Percentiles rank a stretch among this genome's conserved stretches.
phyloP scores from a whole-genome alignment of 1,140 invertebrate species.

The Battus philenor region DNA sequence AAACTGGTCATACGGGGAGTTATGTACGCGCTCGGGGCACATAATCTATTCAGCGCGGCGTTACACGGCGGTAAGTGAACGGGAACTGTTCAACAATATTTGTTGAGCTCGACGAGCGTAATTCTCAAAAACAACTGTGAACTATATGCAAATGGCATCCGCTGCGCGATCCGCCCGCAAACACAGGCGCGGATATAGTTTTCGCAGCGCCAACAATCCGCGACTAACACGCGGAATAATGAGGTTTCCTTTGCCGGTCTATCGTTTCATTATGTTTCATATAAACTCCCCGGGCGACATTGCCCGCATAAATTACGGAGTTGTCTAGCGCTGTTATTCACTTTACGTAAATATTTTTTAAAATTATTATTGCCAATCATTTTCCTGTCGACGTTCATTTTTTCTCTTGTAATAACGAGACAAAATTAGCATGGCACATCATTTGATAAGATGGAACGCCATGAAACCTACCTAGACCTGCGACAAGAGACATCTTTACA shows the following conservation, averaged over 20 bases:
- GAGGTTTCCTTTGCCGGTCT: slow-evolving; percentile 35
- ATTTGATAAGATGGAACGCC: too few relatives aligned
- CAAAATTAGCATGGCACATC: too few relatives aligned
- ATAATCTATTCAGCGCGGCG: slow-evolving; percentile 21
- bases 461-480: too few relatives aligned
- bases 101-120: slow-evolving; percentile 40
- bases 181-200: slow-evolving; percentile 24
- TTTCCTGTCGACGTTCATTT: too few relatives aligned
- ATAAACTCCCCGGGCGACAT: too few relatives aligned
- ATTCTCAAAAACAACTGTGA: slow-evolving; percentile 56
- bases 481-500: too few relatives aligned
- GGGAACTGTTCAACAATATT: slow-evolving; percentile 42
- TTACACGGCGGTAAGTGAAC: slow-evolving; percentile 21
- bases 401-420: too few relatives aligned
- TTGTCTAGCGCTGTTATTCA: too few relatives aligned
- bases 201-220: slow-evolving; percentile 28
- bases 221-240: slow-evolving; percentile 33
- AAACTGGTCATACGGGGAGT: slow-evolving; percentile 14
- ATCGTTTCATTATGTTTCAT: too few relatives aligned
- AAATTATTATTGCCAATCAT: too few relatives aligned
- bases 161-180: slow-evolving; percentile 20
- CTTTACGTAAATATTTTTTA: too few relatives aligned
- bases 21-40: not conserved
- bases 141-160: slow-evolving; percentile 54
- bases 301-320: too few relatives aligned